Base-by-base conservation (phyloP, 2,888 invertebrate species). In the Cylindroiulus punctatus region DNA sequence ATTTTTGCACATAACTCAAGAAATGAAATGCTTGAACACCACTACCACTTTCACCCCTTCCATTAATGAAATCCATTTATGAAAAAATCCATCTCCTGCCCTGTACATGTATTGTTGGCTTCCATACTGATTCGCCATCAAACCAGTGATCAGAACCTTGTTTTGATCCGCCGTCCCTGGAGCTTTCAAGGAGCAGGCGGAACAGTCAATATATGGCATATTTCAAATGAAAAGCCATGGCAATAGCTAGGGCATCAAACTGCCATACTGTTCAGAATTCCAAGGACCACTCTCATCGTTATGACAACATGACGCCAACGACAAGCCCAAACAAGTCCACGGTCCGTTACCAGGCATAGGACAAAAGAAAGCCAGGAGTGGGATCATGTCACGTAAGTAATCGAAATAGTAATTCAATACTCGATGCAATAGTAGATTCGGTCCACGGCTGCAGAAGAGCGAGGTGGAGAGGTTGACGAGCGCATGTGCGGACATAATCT, bases 351-450 rank as follows among this genome's bases (percentile, higher is more conserved):
- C 5, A 65, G 8, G 57, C 22, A 65, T 65, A 65, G 57, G 57
- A 65, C 57, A 65, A 65, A 65, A 65, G 57, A 19, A 65, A 65
- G 22, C 4, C 57, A 7, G 22, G 57, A 65, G 57, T 22, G 22
- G n/a, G 57, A 65, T 65, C 57, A 65, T 65, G 57, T 65, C 57
- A 65, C 57, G 57, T 65, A 65, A 10, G 26, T 65, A 65, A 65
- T 65, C 57, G 57, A 65, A 65, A 65, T 65, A 65, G 57, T 65
- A 65, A 65, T 65, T 65, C 57, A 65, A 65, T 65, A 65, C 57
- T 65, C 57, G 57, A 65, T 65, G 57, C 57, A 22, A 65, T 65
- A 65, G 57, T 65, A 65, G 57, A 65, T 65, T 22, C 1, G 57
- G 57, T 65, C 57, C 57, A 22, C 8, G 57, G 22, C 1, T 65